phyloP scores from a whole-genome alignment of 2,113 vertebrate genomes.

The Chloropsis hardwickii region DNA sequence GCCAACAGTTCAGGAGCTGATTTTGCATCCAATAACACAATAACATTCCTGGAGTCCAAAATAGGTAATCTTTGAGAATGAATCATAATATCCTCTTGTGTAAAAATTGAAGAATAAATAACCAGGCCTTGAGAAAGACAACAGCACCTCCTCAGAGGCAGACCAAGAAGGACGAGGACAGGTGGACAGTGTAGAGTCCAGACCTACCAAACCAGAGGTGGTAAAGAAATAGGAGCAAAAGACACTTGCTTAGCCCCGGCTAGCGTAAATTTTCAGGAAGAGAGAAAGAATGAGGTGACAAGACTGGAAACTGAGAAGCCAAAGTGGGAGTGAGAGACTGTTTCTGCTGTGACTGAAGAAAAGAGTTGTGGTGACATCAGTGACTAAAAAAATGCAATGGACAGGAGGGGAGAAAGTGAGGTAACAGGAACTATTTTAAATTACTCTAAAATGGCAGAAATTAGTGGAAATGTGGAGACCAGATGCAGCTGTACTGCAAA shows the following conservation, averaged over 20 bases:
- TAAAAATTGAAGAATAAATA: not conserved
- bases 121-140: not conserved
- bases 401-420: slow-evolving; percentile 51
- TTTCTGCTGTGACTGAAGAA: slow-evolving; percentile 13
- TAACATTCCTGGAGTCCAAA: not conserved
- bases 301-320: slow-evolving; percentile 4
- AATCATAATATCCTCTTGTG: not conserved
- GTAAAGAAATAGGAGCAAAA: not conserved
- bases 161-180: not conserved
- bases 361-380: slow-evolving; percentile 32
- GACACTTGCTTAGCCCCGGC: not conserved
- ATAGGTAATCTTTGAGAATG: not conserved
- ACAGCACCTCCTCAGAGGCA: not conserved
- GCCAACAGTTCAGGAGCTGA: not conserved
- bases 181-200: not conserved
- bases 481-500: slow-evolving; percentile 54
- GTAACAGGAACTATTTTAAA: slow-evolving; percentile 60
- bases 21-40: not conserved
- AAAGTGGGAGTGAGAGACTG: slow-evolving; percentile 1
- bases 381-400: slow-evolving; percentile 26
- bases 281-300: slow-evolving; percentile 34
- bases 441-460: slow-evolving; percentile 50
- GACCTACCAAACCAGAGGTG: not conserved
- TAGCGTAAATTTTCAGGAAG: not conserved
- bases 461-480: slow-evolving; percentile 53